Conservation (phyloP, 2,113 vertebrate species). For the Equus quagga region DNA sequence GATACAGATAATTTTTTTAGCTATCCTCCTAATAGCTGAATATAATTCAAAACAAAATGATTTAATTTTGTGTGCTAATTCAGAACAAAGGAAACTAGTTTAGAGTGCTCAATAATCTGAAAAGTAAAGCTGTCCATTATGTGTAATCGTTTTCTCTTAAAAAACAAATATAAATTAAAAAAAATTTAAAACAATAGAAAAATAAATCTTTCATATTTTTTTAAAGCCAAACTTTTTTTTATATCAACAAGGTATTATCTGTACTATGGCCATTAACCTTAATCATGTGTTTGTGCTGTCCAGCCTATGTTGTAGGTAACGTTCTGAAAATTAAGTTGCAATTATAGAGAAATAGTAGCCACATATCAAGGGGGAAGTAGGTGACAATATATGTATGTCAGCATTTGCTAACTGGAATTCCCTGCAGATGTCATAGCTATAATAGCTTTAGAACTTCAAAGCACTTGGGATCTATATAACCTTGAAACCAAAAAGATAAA, state of each 20-base stretch:
- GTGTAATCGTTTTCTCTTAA: background rate
- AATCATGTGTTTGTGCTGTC: background rate
- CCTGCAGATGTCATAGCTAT: background rate
- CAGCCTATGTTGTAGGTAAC: background rate
- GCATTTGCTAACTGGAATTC: background rate
- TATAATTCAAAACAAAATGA: background rate
- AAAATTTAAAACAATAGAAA: background rate
- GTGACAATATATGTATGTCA: background rate
- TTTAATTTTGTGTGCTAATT: slow-evolving; percentile 19
- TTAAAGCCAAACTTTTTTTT: background rate
- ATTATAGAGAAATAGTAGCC: background rate
- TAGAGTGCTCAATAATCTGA: background rate
- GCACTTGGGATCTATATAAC: background rate
- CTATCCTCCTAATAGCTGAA: background rate
- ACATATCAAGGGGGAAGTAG: background rate
- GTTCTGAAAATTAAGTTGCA: background rate
- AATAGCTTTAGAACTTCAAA: background rate
- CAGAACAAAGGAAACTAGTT: background rate
- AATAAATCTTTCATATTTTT: background rate
- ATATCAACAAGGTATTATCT: background rate
- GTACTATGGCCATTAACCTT: background rate
- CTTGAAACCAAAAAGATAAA: slow-evolving; percentile 19
- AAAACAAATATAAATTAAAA: background rate
- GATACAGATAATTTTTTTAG: background rate
- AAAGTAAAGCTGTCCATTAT: background rate